Conservation (phyloP, 1,140 invertebrate genomes). For the Drosophila bocki region DNA sequence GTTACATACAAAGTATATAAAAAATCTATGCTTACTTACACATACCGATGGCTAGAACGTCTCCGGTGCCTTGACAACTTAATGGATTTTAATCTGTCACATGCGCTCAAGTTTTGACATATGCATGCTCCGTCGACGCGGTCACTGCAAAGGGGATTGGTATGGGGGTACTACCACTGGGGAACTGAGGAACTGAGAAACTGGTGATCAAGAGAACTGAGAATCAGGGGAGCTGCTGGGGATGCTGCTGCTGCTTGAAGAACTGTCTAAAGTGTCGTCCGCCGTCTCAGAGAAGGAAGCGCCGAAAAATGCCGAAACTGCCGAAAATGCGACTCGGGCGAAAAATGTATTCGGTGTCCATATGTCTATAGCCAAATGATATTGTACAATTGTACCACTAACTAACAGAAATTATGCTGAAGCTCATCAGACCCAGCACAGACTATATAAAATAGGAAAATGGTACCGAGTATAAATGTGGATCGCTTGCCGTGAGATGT, state of each 20-base stretch:
- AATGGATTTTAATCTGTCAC: constrained; percentile 84
- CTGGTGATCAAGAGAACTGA: neutral
- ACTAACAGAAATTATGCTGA: constrained; percentile 72
- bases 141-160: constrained; percentile 51
- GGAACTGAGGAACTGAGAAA: constrained; percentile 1
- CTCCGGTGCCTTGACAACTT: constrained; percentile 69
- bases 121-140: constrained; percentile 45
- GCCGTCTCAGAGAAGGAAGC: constrained; percentile 27
- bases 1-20: constrained; percentile 42
- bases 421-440: constrained; percentile 14
- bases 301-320: constrained; percentile 48
- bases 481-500: constrained; percentile 49
- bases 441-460: constrained; percentile 37
- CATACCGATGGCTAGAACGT: constrained; percentile 13
- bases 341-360: constrained; percentile 44
- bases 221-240: constrained; percentile 3
- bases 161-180: constrained; percentile 12
- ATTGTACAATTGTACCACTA: constrained; percentile 75
- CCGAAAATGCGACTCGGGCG: constrained; percentile 40
- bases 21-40: constrained; percentile 28
- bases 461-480: constrained; percentile 11
- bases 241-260: neutral
- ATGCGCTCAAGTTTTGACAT: constrained; percentile 79
- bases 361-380: constrained; percentile 66
- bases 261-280: constrained; percentile 61